Percentiles rank a stretch among this genome's conserved stretches.
These are phyloP conservation scores for Plusia festucae DNA, from an alignment of 2,888 invertebrate genomes.

Conservation along the genomic window DNA sequence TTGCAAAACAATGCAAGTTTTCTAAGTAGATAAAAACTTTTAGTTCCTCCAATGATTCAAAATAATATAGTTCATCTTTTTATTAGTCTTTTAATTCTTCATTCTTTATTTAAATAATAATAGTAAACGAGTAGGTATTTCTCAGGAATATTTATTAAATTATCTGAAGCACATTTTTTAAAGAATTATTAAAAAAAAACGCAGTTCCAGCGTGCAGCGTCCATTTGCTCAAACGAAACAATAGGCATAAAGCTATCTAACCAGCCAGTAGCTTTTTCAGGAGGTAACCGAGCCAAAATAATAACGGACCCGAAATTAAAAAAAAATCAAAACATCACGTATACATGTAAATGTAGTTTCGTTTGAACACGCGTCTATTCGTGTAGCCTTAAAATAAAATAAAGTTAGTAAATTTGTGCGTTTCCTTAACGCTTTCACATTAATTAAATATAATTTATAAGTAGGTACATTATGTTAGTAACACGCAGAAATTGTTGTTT, in stretches of 20 bases:
- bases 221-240: conserved; percentile 21
- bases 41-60: no score
- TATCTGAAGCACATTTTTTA: no score
- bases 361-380: conserved; percentile 62
- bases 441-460: not conserved
- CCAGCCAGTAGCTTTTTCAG: conserved; percentile 23
- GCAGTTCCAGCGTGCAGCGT: no score
- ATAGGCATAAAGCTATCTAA: conserved; percentile 21
- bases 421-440: conserved; percentile 24
- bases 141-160: no score
- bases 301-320: conserved; percentile 62
- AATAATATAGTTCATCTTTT: no score
- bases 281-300: conserved; percentile 27
- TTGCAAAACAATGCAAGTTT: no score
- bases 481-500: not conserved
- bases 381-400: conserved; percentile 64
- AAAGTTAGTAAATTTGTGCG: conserved; percentile 37
- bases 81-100: no score
- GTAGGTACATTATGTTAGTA: not conserved
- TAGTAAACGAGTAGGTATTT: no score
- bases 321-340: conserved; percentile 58
- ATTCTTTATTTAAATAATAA: no score
- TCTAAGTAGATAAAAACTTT: no score
- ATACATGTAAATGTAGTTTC: conserved; percentile 71
- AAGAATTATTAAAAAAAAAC: no score